Percentiles rank a stretch among this genome's conserved stretches.
These are phyloP conservation scores for Polydesmus complanatus DNA, from an alignment of 2,888 invertebrate genomes.

Conservation along the genomic window DNA sequence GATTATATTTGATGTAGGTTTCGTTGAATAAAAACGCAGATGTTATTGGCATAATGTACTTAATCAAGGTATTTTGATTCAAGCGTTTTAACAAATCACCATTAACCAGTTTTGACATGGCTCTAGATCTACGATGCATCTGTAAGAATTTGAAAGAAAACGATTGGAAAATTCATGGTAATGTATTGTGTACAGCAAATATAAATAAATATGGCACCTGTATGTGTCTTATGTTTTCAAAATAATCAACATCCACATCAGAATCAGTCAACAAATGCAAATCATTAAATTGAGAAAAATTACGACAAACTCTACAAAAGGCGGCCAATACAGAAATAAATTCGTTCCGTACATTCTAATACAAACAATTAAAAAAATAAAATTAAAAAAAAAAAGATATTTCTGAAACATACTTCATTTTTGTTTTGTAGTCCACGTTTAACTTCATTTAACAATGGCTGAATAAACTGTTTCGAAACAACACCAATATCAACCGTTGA, in stretches of 20 bases:
- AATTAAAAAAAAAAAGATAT: background rate
- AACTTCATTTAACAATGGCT: conserved; percentile 56
- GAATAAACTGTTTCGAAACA: conserved; percentile 53
- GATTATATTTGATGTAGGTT: conserved; percentile 58
- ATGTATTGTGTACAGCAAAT: background rate
- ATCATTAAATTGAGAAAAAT: conserved; percentile 9
- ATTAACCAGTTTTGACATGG: conserved; percentile 47
- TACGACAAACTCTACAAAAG: conserved; percentile 35
- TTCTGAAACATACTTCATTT: conserved; percentile 37
- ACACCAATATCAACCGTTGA: conserved; percentile 30
- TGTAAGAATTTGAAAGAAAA: too few species aligned
- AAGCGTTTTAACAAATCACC: conserved; percentile 43
- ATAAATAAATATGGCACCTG: conserved; percentile 25
- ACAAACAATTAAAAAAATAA: background rate
- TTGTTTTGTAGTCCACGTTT: conserved; percentile 55
- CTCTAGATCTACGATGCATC: conserved; percentile 68
- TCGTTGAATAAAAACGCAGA: conserved; percentile 65
- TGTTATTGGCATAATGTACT: conserved; percentile 72
- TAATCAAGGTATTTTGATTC: conserved; percentile 56
- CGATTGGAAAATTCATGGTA: conserved; percentile 34
- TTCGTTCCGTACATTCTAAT: conserved; percentile 55
- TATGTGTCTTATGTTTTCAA: conserved; percentile 74
- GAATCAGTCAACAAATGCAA: conserved; percentile 45
- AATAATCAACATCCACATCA: conserved; percentile 83
- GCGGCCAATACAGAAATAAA: conserved; percentile 63